Base-by-base conservation (phyloP, 2,888 invertebrate genomes). In the Cetonia aurata region DNA sequence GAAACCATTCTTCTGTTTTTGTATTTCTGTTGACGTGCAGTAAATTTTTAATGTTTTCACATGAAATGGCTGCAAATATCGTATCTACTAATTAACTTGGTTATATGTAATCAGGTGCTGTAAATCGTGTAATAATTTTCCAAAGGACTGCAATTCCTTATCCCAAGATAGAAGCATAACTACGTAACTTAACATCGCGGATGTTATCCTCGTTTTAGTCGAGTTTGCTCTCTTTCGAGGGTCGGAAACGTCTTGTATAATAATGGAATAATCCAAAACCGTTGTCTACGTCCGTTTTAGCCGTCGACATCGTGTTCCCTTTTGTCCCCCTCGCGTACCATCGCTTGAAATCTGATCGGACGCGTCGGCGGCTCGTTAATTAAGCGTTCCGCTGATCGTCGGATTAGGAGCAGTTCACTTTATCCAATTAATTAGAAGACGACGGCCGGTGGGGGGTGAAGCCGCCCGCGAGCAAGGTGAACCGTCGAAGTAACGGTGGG, bases 401-500 rank as follows among this genome's bases (percentile, higher is more conserved):
- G 78, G 79, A 80, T 80, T 80, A 80, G 75, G 75, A 76, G 76
- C 73, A 78, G 77, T 77, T 77, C 78, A 75, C 78, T 79, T 77
- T 76, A 78, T 75, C 79, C 77, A 75, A 78, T 80, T 80, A 80
- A 80, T 80, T 80, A 77, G 78, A 77, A 74, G 76, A 62, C 48
- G 33, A 15, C 55, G 55, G 12, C 31, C n/a, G 48, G 48, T 62
- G 1, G 48, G 33, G 46, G 48, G 31, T 12, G 31, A 53, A 25
- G 31, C 53, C 53, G 31, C 53, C 53, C 53, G 53, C 53, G 6
- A 44, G 25, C 44, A 59, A 59, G 59, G 59, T 59, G 59, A 59
- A 59, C 44, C 44, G 59, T 25, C 44, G 19, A n/a, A 15, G 44
- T 12, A 46, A 13, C 41, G 41, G 25, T 25, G 25, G 25, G 25